phyloP scores from a whole-genome alignment of 2,888 invertebrate species.

The Tholera decimalis region DNA sequence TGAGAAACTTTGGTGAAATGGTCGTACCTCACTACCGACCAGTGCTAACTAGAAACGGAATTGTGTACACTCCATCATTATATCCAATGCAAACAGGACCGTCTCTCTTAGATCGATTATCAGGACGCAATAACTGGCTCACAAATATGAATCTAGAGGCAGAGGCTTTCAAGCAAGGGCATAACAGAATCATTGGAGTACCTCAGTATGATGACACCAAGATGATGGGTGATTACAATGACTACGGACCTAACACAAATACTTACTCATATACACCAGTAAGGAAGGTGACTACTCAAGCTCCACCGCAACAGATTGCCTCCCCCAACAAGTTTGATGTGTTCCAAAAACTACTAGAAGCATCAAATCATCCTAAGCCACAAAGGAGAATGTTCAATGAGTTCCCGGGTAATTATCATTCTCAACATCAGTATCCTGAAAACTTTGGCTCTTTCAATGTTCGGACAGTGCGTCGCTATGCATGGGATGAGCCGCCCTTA shows the following conservation, averaged over 20 bases:
- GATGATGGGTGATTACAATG: slow-evolving; percentile 50
- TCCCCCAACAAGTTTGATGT: slow-evolving; percentile 48
- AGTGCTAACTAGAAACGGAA: slow-evolving; percentile 54
- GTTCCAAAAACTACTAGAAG: slow-evolving; percentile 49
- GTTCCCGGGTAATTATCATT: slow-evolving; percentile 20
- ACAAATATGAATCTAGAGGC: slow-evolving; percentile 19
- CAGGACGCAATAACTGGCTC: slow-evolving; percentile 39
- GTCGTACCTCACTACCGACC: slow-evolving; percentile 50
- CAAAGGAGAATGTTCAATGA: slow-evolving; percentile 28
- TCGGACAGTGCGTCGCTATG: slow-evolving; percentile 23
- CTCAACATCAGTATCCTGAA: slow-evolving; percentile 26
- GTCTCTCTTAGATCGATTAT: slow-evolving; percentile 40
- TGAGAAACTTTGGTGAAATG: slow-evolving; percentile 38
- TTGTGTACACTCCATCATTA: slow-evolving; percentile 47
- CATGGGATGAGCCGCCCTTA: slow-evolving; percentile 17
- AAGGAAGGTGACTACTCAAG: slow-evolving; percentile 30
- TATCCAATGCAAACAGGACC: slow-evolving; percentile 40
- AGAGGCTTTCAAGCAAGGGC: slow-evolving; percentile 3
- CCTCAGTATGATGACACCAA: slow-evolving; percentile 32
- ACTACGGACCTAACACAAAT: slow-evolving; percentile 47
- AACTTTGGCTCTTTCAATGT: slow-evolving; percentile 28
- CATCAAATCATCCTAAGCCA: slow-evolving; percentile 50
- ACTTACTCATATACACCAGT: slow-evolving; percentile 50
- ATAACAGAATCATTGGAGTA: background rate
- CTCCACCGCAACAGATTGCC: slow-evolving; percentile 30